phyloP scores from a whole-genome alignment of 2,113 vertebrate species.

The Muntiacus reevesi region DNA sequence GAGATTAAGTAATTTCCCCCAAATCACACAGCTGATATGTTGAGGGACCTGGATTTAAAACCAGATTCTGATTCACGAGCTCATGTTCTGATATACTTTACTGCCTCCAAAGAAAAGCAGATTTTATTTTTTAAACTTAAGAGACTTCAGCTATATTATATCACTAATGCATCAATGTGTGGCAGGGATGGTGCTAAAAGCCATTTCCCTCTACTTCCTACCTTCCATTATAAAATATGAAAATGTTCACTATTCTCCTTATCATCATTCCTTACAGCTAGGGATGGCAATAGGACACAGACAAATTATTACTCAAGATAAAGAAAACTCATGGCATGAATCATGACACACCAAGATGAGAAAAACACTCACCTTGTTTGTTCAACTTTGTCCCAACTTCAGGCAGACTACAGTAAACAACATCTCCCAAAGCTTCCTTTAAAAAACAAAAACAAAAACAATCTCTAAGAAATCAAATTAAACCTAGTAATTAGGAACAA shows the following conservation, averaged over 20 bases:
- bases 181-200: neutral
- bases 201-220: neutral
- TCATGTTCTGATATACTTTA: neutral
- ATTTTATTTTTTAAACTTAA: neutral
- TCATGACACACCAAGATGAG: neutral
- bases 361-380: constrained; percentile 87
- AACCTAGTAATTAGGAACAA: neutral
- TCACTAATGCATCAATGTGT: neutral
- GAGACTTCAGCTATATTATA: neutral
- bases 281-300: neutral
- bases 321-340: neutral
- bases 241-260: neutral
- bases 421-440: constrained; percentile 95
- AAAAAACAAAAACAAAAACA: constrained; percentile 57
- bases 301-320: neutral
- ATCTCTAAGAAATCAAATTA: neutral
- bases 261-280: neutral
- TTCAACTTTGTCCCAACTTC: constrained; percentile 93
- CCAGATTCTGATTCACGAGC: neutral
- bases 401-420: constrained; percentile 97
- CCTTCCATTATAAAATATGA: neutral
- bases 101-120: neutral
- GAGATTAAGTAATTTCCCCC: neutral
- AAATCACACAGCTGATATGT: neutral
- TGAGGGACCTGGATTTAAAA: neutral